A percentile compares a stretch with the other conserved stretches of the same genome.
phyloP scores from a whole-genome alignment of 2,797 vertebrate species.

The Brachymystax lenok region DNA sequence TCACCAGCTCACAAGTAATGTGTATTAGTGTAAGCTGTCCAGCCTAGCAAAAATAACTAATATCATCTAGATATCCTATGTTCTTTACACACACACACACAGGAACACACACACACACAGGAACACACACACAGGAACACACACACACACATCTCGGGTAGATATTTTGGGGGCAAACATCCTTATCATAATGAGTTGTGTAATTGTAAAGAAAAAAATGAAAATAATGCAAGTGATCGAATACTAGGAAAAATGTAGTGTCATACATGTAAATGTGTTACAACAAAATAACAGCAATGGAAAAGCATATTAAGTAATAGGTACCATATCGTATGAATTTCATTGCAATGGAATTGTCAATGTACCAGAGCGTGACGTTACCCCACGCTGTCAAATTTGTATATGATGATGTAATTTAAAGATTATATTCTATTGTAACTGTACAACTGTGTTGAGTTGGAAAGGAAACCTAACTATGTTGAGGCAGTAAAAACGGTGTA shows the following conservation, averaged over 20 bases:
- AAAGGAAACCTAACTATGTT: slow-evolving; percentile 75
- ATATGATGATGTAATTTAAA: slow-evolving; percentile 88
- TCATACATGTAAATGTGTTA: slow-evolving; percentile 82
- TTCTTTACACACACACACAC: slow-evolving; percentile 19
- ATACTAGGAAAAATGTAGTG: slow-evolving; percentile 79
- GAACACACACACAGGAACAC: slow-evolving; percentile 21
- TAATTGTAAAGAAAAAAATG: slow-evolving; percentile 66
- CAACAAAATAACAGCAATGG: slow-evolving; percentile 72
- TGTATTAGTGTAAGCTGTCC: slow-evolving; percentile 73
- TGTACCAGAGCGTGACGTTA: slow-evolving; percentile 78
- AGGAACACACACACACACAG: background rate
- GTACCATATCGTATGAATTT: slow-evolving; percentile 76
- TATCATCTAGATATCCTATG: slow-evolving; percentile 55
- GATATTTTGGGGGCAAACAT: slow-evolving; percentile 60
- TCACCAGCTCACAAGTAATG: slow-evolving; percentile 77
- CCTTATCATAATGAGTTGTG: slow-evolving; percentile 79
- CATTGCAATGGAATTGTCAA: slow-evolving; percentile 76
- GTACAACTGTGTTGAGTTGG: slow-evolving; percentile 84
- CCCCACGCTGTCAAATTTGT: slow-evolving; percentile 80
- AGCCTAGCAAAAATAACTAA: slow-evolving; percentile 65
- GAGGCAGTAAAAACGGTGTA: slow-evolving; percentile 78
- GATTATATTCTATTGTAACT: slow-evolving; percentile 84
- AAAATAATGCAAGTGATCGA: slow-evolving; percentile 75
- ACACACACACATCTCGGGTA: slow-evolving; percentile 42
- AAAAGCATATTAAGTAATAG: slow-evolving; percentile 70